These are phyloP conservation scores for Phortica okadai DNA, from an alignment of 2,888 invertebrate species.

Conservation along the genomic window DNA sequence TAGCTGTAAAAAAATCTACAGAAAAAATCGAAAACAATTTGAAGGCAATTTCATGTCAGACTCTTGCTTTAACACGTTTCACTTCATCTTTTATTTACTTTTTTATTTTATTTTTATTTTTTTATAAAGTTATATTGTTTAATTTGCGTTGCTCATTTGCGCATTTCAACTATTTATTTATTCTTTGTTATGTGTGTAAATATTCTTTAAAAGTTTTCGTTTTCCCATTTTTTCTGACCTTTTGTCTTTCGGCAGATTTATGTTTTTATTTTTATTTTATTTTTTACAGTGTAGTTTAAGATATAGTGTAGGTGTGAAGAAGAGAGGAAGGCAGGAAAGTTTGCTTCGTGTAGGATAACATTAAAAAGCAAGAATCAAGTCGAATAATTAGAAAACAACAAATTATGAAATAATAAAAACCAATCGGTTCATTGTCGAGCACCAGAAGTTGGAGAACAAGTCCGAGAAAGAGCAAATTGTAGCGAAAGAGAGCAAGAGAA, in stretches of 20 bases:
- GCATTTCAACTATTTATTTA: constrained; percentile 21
- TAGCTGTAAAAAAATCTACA: constrained; percentile 41
- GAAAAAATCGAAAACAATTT: constrained; percentile 67
- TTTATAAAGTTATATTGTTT: constrained; percentile 13
- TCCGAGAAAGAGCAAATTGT: too few relatives aligned
- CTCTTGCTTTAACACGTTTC: constrained; percentile 64
- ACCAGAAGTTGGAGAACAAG: too few relatives aligned
- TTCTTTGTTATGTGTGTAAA: constrained; percentile 9
- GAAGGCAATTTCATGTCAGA: constrained; percentile 75
- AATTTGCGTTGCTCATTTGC: constrained; percentile 39
- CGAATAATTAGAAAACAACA: too few relatives aligned
- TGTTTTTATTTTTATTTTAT: neutral
- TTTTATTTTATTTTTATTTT: constrained; percentile 37
- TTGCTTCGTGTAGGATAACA: too few relatives aligned
- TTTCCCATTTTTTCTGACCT: neutral
- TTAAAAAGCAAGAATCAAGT: too few relatives aligned
- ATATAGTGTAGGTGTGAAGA: too few relatives aligned
- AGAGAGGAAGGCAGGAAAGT: too few relatives aligned
- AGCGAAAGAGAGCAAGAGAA: too few relatives aligned
- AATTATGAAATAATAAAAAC: too few relatives aligned
- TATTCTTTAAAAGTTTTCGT: neutral
- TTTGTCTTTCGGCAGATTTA: neutral
- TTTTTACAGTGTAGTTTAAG: too few relatives aligned
- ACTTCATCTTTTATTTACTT: constrained; percentile 37
- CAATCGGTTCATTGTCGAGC: too few relatives aligned